These are phyloP conservation scores for Anas capensis DNA, from an alignment of 2,797 vertebrate species.

Conservation along the genomic window DNA sequence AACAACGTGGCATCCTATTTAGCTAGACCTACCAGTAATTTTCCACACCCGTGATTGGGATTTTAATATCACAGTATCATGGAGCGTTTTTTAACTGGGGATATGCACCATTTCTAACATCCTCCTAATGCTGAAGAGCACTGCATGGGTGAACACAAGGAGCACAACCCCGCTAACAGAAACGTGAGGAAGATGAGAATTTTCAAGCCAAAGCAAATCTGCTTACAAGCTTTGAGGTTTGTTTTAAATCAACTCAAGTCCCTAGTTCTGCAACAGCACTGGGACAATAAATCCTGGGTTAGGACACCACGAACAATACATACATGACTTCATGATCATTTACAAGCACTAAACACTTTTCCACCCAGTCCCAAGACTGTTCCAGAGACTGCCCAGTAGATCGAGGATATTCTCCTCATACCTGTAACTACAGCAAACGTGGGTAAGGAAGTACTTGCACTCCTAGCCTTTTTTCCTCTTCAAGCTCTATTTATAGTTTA, in stretches of 20 bases:
- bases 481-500: background rate
- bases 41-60: background rate
- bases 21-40: background rate
- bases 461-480: background rate
- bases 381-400: background rate
- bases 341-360: background rate
- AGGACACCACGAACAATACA: background rate
- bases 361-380: background rate
- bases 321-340: background rate
- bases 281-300: slow-evolving; percentile 25
- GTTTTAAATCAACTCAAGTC: slow-evolving; percentile 18
- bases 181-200: background rate
- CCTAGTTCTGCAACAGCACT: background rate
- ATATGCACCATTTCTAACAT: background rate
- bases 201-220: slow-evolving; percentile 11
- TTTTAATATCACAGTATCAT: background rate
- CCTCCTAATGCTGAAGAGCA: background rate
- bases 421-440: background rate
- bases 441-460: background rate
- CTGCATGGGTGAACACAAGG: background rate
- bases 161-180: accelerated
- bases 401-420: background rate
- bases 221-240: slow-evolving; percentile 15
- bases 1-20: background rate
- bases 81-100: background rate